Base-by-base conservation (phyloP, 2,797 vertebrate genomes). In the Dermochelys coriacea region DNA sequence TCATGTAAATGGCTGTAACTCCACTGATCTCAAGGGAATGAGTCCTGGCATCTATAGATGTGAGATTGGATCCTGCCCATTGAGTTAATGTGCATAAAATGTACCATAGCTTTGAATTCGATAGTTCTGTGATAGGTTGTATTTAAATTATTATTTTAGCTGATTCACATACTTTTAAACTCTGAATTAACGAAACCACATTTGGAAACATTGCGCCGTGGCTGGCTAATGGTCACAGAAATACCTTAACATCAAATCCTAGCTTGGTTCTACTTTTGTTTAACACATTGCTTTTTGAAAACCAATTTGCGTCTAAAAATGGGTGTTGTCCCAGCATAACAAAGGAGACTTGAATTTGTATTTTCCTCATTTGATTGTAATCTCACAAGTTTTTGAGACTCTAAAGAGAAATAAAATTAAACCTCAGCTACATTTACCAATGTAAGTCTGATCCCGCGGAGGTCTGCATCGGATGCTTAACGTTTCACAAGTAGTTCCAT, bases 151-250 rank as follows among this genome's bases (percentile, higher is more conserved):
- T 12, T 6, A n/a, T 19, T 51, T 64, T 5, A 29, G 6, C 45
- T 49, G 71, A 12, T 27, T 47, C 74, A 4, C 23, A 15, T 31
- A 5, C 45, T 12, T 49, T 77, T 49, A 5, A 5, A 2, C 87
- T 31, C 79, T 7, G 5, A 4, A 47, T 47, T 15, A 3, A 2
- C 41, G 0, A 52, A 34, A 2, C 16, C 5, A 2, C 1, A 77
- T 34, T 83, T 74, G 52, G 37, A 71, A 95, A 31, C 1, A 19
- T 68, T 15, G 27, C 19, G 0, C 7, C 37, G 8, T 51, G 54
- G 37, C 4, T 41, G 61, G 61, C 61, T 68, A n/a, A 21, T 8
- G 21, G 64, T 25, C 5, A 6, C 2, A 59, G 84, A 25, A 86
- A 10, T 15, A 14, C 5, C 45, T 29, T 9, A 49, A 45, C 45